Evolutionary conservation across 1,140 invertebrate species (phyloP), one percentile per base, ranked within the genome.

Genomic region (Pseudomyrmex cubaensis): DNA sequence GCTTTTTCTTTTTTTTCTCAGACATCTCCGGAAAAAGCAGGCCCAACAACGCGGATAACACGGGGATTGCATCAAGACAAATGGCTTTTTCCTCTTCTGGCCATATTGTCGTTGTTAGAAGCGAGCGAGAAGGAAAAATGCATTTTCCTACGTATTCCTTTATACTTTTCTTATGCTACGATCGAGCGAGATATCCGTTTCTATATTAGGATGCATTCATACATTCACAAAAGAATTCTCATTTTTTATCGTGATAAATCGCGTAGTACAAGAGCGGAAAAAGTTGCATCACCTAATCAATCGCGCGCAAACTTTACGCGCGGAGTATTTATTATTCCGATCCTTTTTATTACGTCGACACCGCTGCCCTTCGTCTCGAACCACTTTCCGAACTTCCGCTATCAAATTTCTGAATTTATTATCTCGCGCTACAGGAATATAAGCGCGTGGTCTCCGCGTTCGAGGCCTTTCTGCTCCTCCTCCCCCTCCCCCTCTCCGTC

Each of bases 1-100:
- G 46, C 66, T 72, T 7, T 35, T 35, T 35, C 3, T 25, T 25
- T 25, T 35, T 35, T 80, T 20, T 70, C 35, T 54, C 44, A 59
- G 54, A 80, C 20, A 25, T 59, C 50, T 35, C 35, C 17, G 5
- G 63, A 20, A 48, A 48, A 70, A 17, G 8, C 50, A 66, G 52
- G 35, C 15, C 8, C 44, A n/a, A 44, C 20, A 61, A 48, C 2
- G 20, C 66, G 66, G 56, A 80, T 70, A 48, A 56, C 52, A 46
- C 46, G 46, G 35, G 35, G 5, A 35, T 72, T 48, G 66, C 22
- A 59, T 59, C 54, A 72, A 80, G 76, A 80, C 56, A 80, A 80
- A 80, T 80, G 76, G 54, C 54, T 50, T 72, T 72, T 80, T 44
- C 9, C 48, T 9, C n/a, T 7, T 0, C 9, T 7, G 46, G 20